Evolutionary conservation across 2,113 vertebrate species (phyloP).

Genomic region (Solenodon paradoxus): DNA sequence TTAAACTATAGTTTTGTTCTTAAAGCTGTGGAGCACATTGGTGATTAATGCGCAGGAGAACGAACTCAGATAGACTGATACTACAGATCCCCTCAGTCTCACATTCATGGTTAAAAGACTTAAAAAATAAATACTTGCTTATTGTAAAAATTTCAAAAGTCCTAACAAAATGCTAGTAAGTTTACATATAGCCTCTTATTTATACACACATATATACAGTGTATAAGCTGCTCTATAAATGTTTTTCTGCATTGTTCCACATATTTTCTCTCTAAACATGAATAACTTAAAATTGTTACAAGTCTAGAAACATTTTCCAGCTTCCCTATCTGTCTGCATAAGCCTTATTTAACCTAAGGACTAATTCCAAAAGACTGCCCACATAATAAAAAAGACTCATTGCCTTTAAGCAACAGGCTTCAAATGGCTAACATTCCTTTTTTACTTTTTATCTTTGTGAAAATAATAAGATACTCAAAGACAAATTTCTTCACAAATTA

Average conservation of each 20-base stretch:
- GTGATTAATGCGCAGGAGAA: not conserved
- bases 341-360: constrained; percentile 5
- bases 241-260: not conserved
- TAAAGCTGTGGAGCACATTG: not conserved
- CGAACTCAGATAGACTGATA: not conserved
- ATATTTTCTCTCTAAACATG: not conserved
- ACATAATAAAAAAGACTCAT: not conserved
- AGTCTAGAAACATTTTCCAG: not conserved
- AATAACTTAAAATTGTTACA: constrained; percentile 9
- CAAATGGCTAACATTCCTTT: constrained; percentile 3
- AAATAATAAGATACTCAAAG: constrained; percentile 25
- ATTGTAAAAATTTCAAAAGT: not conserved
- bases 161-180: not conserved
- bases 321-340: not conserved
- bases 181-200: not conserved
- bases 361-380: not conserved
- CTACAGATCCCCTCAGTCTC: not conserved
- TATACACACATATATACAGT: not conserved
- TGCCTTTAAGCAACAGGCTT: not conserved
- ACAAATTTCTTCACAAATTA: constrained; percentile 49
- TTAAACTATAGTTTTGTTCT: constrained; percentile 9
- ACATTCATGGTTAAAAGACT: not conserved
- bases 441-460: not conserved
- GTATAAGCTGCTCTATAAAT: not conserved
- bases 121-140: not conserved